Evolutionary conservation across 2,888 invertebrate genomes (phyloP), one percentile per base, ranked within the genome.

Genomic region (Leucoma salicis): DNA sequence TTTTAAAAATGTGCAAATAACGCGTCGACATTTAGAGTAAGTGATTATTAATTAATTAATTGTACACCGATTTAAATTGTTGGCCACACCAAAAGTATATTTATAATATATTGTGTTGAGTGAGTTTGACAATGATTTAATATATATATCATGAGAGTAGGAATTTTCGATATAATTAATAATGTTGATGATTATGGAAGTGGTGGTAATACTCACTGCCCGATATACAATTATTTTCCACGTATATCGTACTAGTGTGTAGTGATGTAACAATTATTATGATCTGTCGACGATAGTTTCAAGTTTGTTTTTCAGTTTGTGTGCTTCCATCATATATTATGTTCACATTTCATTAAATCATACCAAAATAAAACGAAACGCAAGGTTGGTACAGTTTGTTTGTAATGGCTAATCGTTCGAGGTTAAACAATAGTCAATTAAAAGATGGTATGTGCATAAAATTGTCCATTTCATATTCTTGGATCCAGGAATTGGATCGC

Each of bases 141-240:
- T 42, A 31, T 50, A 49, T 42, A 39, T 53, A 16, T 60, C n/a
- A 57, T 50, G 37, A 29, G 12, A 34, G 34, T 55, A 57, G 61
- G 43, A 41, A 21, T 48, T 57, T 35, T 48, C 34, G 44, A 46
- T 38, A 29, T 47, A 50, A 57, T 53, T 47, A 52, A 46, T 52
- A 43, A 54, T 47, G 44, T 44, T 31, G 51, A 54, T 42, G 46
- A 42, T 46, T 53, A 48, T 48, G 8, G 44, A 37, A 39, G 49
- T 58, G 55, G 49, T 57, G 47, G 55, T 61, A 49, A 34, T 47
- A 49, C 8, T 49, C 61, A 50, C 40, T 49, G 39, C 48, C 31
- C 40, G 33, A 39, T 48, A 42, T 43, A 34, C 42, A 42, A 49
- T 47, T 54, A 21, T 42, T 35, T 46, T 60, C 33, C 40, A 48